Conservation (phyloP, 2,113 vertebrate genomes). For the Psilopogon haemacephalus region DNA sequence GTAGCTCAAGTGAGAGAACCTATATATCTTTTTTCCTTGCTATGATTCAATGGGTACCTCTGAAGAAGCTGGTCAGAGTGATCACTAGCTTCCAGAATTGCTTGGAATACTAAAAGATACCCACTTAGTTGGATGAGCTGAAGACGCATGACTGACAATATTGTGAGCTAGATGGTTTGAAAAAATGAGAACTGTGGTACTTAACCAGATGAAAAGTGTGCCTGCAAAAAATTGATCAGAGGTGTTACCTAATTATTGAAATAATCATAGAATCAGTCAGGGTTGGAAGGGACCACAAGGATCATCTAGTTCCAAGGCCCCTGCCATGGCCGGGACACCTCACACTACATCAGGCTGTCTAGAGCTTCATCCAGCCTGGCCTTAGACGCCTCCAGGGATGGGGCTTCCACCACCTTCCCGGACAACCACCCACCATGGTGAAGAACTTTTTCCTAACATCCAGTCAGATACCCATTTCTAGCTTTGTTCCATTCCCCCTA, state of each 20-base stretch:
- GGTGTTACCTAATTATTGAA: not conserved
- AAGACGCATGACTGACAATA: not conserved
- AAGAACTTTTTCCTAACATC: too few relatives aligned
- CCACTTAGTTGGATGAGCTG: not conserved
- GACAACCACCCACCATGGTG: too few relatives aligned
- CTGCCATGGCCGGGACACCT: too few relatives aligned
- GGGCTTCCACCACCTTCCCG: too few relatives aligned
- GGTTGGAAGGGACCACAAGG: too few relatives aligned
- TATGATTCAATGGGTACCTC: not conserved
- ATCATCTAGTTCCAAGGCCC: too few relatives aligned
- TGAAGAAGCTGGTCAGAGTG: not conserved
- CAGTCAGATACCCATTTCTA: too few relatives aligned
- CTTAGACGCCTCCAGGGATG: too few relatives aligned
- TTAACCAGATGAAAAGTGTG: not conserved
- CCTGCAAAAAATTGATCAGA: not conserved
- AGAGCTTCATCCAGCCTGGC: too few relatives aligned
- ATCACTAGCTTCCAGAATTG: not conserved
- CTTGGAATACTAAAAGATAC: not conserved
- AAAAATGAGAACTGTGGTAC: not conserved
- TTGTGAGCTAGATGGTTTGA: not conserved
- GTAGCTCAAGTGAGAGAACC: not conserved
- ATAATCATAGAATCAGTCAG: not conserved
- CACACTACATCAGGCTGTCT: too few relatives aligned
- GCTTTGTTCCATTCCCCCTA: too few relatives aligned
- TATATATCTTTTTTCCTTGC: not conserved